Base-by-base conservation (phyloP, 2,888 invertebrate species). In the Meandrusa payeni region DNA sequence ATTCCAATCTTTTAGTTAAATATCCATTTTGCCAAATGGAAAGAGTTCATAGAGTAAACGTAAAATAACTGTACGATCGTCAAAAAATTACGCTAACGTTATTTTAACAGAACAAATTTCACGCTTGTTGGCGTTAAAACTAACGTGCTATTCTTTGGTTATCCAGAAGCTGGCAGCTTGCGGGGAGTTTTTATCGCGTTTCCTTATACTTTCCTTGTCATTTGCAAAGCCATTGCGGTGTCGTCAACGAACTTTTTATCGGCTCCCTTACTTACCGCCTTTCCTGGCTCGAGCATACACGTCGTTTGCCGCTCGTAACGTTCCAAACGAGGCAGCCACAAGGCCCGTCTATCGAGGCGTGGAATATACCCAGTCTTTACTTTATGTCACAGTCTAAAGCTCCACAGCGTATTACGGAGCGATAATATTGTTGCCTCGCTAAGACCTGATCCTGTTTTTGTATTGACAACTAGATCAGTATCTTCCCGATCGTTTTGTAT, bases 231-330 rank as follows among this genome's bases (percentile, higher is more conserved):
- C 69, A 71, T 67, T 69, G 72, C 68, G 67, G 72, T 76, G 75
- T 70, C 73, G 73, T 71, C 76, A 76, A 77, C 77, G 76, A 75
- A 64, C 61, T 76, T 80, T 82, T 82, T 82, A 80, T 81, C 76
- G 74, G 54, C 42, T 32, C 28, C 20, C 33, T 22, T 33, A 47
- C 66, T 59, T 59, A 65, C 71, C 67, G 68, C 61, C 65, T 74
- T 70, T 61, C 71, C 69, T 70, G 65, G 67, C 67, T 66, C 60
- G 61, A 65, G 73, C 69, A 70, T 65, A 70, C 70, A 69, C 70
- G 67, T 75, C 75, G 72, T 79, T 80, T 76, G 64, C 54, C 59
- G 66, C 62, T 65, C 76, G 70, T 78, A 77, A 75, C 74, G 74
- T 74, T 67, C 55, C 59, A 55, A 66, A 65, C 63, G 58, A 41